Evolutionary conservation across 2,888 invertebrate genomes (phyloP), one percentile per base, ranked within the genome.

Genomic region (Hydroisotoma schaefferi): DNA sequence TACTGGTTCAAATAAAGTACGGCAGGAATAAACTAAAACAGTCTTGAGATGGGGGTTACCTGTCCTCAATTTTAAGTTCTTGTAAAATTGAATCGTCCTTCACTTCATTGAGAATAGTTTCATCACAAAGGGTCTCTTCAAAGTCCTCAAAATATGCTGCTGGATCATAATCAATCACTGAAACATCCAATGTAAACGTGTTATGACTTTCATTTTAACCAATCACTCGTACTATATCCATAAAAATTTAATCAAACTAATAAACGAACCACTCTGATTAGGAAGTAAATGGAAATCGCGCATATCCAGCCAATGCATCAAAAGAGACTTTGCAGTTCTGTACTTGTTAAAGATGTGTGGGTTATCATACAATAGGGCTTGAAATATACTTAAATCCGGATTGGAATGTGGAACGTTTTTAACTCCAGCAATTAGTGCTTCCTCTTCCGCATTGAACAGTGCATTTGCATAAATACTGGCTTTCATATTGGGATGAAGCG

Each of bases 291-390:
- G 88, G 76, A 94, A 94, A 76, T 94, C 90, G 75, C 91, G 92
- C 79, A 98, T 84, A 28, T 92, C 81, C 71, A 88, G 86, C 97
- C 98, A 98, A 76, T 98, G 95, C 54, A 85, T 84, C 76, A 87
- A 83, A 38, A 98, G 79, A 0, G 88, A 81, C 76, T 90, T 90
- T 0, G 94, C 84, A 1, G 93, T 94, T 64, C 99, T 83, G 0
- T 90, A 86, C 2, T 87, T 85, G 76, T 92, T 91, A 78, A 98
- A 97, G 1, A 87, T 81, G 53, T 89, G 86, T 0, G 91, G 86
- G 77, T 95, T 87, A 74, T 88, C 85, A 48, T 87, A 85, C 44
- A 95, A 76, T 23, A 97, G 78, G 68, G 89, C 88, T 78, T 92
- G 90, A 77, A 97, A 95, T 83, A 83, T 74, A 89, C 89, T 55